These are phyloP conservation scores for Pseudorectes ferrugineus DNA, from an alignment of 2,113 vertebrate genomes.

Conservation along the genomic window DNA sequence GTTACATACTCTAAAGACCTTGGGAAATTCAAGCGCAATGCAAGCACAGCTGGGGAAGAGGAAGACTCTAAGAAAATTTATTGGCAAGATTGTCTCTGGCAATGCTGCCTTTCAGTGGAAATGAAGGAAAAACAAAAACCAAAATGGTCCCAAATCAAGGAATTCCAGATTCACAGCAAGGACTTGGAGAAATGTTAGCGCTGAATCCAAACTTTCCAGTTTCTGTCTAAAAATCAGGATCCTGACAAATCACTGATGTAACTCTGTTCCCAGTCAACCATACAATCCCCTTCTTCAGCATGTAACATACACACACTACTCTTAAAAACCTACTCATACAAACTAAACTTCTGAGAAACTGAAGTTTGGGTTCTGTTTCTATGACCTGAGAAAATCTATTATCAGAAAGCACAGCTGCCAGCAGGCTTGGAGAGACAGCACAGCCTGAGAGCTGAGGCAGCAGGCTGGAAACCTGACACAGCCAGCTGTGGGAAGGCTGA, in stretches of 20 bases:
- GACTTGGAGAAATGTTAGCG: accelerated
- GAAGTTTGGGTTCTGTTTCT: not conserved
- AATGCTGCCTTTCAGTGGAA: not conserved
- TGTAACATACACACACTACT: accelerated
- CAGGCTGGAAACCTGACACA: not conserved
- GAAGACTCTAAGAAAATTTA: not conserved
- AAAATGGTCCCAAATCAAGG: not conserved
- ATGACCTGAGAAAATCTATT: too few relatives aligned
- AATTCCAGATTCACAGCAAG: not conserved
- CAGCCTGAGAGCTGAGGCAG: not conserved
- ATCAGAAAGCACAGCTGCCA: not conserved
- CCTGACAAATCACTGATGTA: not conserved
- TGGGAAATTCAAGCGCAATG: not conserved
- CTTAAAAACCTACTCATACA: not conserved
- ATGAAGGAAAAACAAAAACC: not conserved
- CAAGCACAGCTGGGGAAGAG: not conserved
- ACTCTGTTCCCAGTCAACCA: not conserved
- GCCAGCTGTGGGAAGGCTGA: not conserved
- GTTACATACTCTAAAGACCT: not conserved
- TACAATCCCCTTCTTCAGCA: not conserved
- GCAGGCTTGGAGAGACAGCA: not conserved
- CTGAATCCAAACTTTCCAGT: not conserved
- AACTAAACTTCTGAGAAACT: not conserved
- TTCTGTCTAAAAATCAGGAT: not conserved
- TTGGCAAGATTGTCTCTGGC: not conserved